Base-by-base conservation (phyloP, 2,797 vertebrate genomes). In the Coracias cyanogaster region DNA sequence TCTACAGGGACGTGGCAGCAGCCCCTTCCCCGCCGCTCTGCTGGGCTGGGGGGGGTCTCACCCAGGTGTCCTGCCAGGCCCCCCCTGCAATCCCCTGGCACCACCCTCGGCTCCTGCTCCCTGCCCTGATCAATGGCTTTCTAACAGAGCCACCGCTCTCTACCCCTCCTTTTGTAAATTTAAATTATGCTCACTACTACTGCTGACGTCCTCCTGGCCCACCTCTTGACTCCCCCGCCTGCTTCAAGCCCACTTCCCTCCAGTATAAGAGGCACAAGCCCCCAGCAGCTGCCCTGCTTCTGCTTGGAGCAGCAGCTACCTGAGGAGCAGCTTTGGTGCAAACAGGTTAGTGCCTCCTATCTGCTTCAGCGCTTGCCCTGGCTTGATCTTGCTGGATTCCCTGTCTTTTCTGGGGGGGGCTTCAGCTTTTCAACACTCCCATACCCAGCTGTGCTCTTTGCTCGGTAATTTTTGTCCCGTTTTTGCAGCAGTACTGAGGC, bases 121-220 rank as follows among this genome's bases (percentile, higher is more conserved):
- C 51, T 89, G 58, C 60, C 45, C 82, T 71, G 82, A 94, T 91
- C 90, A 45, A 70, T 78, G 48, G 54, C 58, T 93, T 87, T 89
- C 60, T 65, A 33, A 71, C 15, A 64, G 71, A 87, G 77, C 65
- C 76, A 82, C 82, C 1, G 2, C 70, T 86, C 57, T 58, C 73
- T 66, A 72, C 70, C 33, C 83, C 93, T 94, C 77, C 89, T 83
- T 88, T 39, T 37, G 51, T 55, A 81, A 69, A 94, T 96, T 96
- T 86, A 91, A 94, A 94, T 96, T 61, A 55, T 91, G 80, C 90
- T 92, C 70, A 54, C 86, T 35, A 49, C 58, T 69, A 52, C 60
- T 92, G 96, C 85, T 97, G 97, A 96, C 94, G 94, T 96, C 54
- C 92, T 87, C 76, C 77, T 88, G 90, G 81, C 82, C 89, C 90